phyloP scores from a whole-genome alignment of 1,140 invertebrate genomes.

The Tetragnatha versicolor region DNA sequence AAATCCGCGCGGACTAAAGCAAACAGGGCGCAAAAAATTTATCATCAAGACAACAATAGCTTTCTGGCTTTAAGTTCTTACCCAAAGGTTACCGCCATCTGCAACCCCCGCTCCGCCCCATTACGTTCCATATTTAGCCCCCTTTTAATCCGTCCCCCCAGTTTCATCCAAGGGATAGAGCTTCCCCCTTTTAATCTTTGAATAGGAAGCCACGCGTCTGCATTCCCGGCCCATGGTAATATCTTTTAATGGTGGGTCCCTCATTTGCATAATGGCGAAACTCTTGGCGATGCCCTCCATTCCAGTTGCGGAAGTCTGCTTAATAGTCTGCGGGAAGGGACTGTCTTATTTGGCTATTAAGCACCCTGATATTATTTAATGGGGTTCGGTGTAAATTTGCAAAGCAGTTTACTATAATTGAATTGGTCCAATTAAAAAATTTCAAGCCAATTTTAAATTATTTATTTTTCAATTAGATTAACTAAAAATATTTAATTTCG shows the following conservation, averaged over 20 bases:
- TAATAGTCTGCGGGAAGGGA: background rate
- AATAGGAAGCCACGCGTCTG: constrained; percentile 11
- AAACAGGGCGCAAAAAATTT: constrained; percentile 20
- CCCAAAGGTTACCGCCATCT: constrained; percentile 24
- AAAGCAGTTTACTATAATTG: too few relatives aligned
- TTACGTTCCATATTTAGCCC: constrained; percentile 34
- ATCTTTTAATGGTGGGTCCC: constrained; percentile 39
- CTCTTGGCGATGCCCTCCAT: constrained; percentile 26
- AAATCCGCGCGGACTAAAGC: background rate
- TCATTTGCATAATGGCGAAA: constrained; percentile 51
- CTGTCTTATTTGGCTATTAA: background rate
- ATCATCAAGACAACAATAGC: constrained; percentile 38
- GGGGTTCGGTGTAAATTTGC: background rate
- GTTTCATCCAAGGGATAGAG: background rate
- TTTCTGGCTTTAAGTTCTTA: constrained; percentile 25
- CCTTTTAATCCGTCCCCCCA: background rate
- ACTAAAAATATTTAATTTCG: too few relatives aligned
- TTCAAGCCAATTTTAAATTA: too few relatives aligned
- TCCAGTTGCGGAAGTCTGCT: constrained; percentile 37
- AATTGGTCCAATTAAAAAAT: too few relatives aligned
- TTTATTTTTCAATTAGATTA: too few relatives aligned
- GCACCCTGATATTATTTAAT: background rate
- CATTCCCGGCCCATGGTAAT: constrained; percentile 43
- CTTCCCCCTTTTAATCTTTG: background rate
- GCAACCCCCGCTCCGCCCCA: constrained; percentile 32